These are phyloP conservation scores for Athrips mouffetella DNA, from an alignment of 2,888 invertebrate genomes.

Conservation along the genomic window DNA sequence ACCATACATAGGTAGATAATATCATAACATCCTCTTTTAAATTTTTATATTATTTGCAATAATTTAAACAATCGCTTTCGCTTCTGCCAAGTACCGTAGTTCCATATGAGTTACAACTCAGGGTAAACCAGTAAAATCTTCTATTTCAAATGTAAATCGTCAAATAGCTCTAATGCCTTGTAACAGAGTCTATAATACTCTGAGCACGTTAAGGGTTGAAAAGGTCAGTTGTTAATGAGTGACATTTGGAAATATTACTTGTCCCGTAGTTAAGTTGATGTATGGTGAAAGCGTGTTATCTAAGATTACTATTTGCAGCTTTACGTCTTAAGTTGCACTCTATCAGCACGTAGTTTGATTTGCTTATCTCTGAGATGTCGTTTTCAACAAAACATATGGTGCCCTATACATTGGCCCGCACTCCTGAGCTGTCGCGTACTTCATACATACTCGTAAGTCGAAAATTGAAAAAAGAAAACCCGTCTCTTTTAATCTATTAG, in stretches of 20 bases:
- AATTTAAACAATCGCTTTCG: too few relatives aligned
- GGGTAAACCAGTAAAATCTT: conserved; percentile 50
- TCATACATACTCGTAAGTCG: too few relatives aligned
- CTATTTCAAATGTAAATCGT: conserved; percentile 33
- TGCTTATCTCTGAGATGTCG: too few relatives aligned
- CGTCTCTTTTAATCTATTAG: too few relatives aligned
- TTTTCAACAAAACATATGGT: too few relatives aligned
- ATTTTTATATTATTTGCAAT: too few relatives aligned
- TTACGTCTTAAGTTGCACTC: neutral
- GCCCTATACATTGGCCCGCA: too few relatives aligned
- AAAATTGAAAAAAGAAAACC: too few relatives aligned
- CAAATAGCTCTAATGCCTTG: conserved; percentile 33
- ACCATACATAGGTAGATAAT: too few relatives aligned
- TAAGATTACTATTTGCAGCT: neutral
- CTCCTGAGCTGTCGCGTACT: too few relatives aligned
- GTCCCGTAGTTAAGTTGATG: conserved; percentile 10
- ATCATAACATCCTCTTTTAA: too few relatives aligned
- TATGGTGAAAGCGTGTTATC: conserved; percentile 1
- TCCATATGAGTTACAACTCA: conserved; percentile 54
- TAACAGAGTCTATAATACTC: conserved; percentile 37
- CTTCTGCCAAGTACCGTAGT: conserved; percentile 28
- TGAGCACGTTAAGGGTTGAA: conserved; percentile 12
- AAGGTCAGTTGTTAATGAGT: conserved; percentile 30
- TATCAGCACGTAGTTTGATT: too few relatives aligned
- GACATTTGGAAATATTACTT: conserved; percentile 20